Evolutionary conservation across 2,888 invertebrate species (phyloP).

Genomic region (Synanthedon myopaeformis): DNA sequence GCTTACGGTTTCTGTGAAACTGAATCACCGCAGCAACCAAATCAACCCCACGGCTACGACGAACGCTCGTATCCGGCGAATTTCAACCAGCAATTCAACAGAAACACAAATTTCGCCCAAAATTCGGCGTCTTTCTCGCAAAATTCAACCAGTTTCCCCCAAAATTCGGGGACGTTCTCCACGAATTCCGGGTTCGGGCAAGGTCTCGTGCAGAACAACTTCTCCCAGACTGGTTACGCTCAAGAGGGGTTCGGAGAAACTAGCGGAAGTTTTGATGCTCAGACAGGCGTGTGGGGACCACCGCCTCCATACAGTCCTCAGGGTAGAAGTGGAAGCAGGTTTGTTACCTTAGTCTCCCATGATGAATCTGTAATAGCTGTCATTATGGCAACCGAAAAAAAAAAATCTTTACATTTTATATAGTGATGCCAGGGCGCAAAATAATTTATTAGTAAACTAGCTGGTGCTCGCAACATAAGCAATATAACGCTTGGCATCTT

Average conservation of each 20-base stretch:
- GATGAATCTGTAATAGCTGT: too few relatives aligned
- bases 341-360: slow-evolving; percentile 1
- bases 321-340: slow-evolving; percentile 63
- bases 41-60: slow-evolving; percentile 25
- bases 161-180: slow-evolving; percentile 14
- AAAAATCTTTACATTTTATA: too few relatives aligned
- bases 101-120: slow-evolving; percentile 6
- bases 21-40: slow-evolving; percentile 16
- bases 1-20: slow-evolving; percentile 82
- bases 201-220: slow-evolving; percentile 12
- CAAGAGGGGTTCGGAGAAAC: slow-evolving; percentile 61
- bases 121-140: slow-evolving; percentile 6
- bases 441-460: too few relatives aligned
- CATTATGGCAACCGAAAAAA: too few relatives aligned
- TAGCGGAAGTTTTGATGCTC: slow-evolving; percentile 67
- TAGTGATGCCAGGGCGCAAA: too few relatives aligned
- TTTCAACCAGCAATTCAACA: slow-evolving; percentile 14
- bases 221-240: slow-evolving; percentile 13
- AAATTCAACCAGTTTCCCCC: slow-evolving; percentile 3
- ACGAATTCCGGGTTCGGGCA: slow-evolving; percentile 12
- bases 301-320: slow-evolving; percentile 90
- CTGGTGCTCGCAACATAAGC: too few relatives aligned
- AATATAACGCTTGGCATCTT: too few relatives aligned
- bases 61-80: slow-evolving; percentile 31
- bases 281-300: slow-evolving; percentile 82